phyloP scores from a whole-genome alignment of 2,113 vertebrate species.

The Rhabdomys dilectus region DNA sequence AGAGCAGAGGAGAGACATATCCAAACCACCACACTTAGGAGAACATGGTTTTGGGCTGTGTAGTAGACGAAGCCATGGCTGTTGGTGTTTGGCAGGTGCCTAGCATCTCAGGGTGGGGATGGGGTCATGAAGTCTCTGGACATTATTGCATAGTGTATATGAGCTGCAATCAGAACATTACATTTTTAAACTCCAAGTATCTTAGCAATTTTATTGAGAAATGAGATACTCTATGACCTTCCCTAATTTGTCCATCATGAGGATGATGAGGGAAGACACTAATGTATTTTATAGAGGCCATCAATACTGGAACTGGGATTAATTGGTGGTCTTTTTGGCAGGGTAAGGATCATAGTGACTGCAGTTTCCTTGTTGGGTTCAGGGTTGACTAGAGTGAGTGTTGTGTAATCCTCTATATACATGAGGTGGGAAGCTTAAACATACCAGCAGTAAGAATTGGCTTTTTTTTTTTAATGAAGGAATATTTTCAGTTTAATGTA shows the following conservation, averaged over 20 bases:
- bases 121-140: no score
- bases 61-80: not conserved
- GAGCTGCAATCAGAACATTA: not conserved
- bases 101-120: not conserved
- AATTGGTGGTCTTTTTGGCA: not conserved
- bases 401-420: not conserved
- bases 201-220: slow-evolving; percentile 18
- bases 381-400: not conserved
- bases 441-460: not conserved
- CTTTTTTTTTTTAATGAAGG: not conserved
- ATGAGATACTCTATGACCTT: not conserved
- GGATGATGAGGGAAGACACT: not conserved
- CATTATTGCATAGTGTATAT: not conserved
- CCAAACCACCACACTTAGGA: not conserved
- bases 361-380: not conserved
- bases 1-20: not conserved
- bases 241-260: slow-evolving; percentile 35
- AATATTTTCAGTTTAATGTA: not conserved
- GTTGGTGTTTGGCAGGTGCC: not conserved
- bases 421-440: not conserved
- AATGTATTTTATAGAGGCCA: not conserved
- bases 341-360: not conserved
- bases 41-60: accelerated
- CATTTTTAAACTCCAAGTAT: not conserved
- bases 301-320: not conserved